Base-by-base conservation (phyloP, 1,140 invertebrate genomes). In the Hesperophylax magnus region DNA sequence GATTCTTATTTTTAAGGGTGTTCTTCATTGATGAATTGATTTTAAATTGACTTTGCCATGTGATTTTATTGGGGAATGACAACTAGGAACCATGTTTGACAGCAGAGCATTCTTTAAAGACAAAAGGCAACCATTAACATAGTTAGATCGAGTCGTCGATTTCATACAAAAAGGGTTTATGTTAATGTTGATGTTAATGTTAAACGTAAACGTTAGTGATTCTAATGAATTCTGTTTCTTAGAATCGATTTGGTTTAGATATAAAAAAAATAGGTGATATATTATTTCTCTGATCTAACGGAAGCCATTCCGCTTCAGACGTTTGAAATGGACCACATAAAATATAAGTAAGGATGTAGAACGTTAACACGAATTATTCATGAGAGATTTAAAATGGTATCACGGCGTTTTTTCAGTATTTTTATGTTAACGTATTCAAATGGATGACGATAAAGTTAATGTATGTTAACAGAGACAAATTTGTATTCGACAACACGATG, bases 401-500 rank as follows among this genome's bases (percentile, higher is more conserved):
- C 79, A 77, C 60, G 8, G 80, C 18, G 54, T 61, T 78, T 78
- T 71, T 69, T 17, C 54, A 53, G 27, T 56, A 76, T 79, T 79
- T 82, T 79, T 82, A 82, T 82, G 77, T 69, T 52, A 82, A 82
- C 56, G 54, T 77, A 82, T 82, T 82, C 77, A 75, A 78, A 78
- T 78, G 74, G 77, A 22, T 54, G 20, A 24, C 52, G 81, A 79
- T 82, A 82, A 82, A 79, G 77, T 79, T 82, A 82, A 82, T 82
- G 77, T 79, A 82, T 79, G 81, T 79, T 82, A 82, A 79, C 81
- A 79, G 69, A 82, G 77, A 81, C 77, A 82, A 82, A 82, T 82
- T 82, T 82, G 77, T 82, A 82, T 82, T 82, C 81, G 53, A 61
- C 79, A 82, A 82, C 81, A 82, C 39, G 74, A 56, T 77, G 69